Conservation (phyloP, 2,113 vertebrate genomes). For the Gracilinanus agilis region DNA sequence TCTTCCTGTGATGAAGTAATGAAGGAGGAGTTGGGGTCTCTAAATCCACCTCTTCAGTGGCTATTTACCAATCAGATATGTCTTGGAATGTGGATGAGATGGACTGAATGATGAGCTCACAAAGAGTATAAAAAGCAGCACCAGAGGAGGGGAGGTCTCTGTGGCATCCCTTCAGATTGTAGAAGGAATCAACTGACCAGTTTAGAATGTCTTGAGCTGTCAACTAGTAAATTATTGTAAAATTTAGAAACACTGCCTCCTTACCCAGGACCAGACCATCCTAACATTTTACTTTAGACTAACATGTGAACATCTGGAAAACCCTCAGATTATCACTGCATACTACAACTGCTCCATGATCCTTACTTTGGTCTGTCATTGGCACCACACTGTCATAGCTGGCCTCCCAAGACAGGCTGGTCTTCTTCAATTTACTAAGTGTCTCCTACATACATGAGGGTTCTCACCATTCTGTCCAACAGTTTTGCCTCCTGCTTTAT, state of each 20-base stretch:
- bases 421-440: not conserved
- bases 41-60: no score
- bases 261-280: not conserved
- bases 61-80: no score
- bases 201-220: no score
- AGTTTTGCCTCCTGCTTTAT: not conserved
- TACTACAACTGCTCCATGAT: not conserved
- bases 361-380: not conserved
- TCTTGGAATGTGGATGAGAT: no score
- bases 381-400: not conserved
- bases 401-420: not conserved
- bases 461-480: not conserved
- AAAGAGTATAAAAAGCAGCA: no score
- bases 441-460: not conserved
- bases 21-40: no score
- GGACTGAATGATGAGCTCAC: no score
- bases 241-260: not conserved
- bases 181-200: no score
- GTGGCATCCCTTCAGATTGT: no score
- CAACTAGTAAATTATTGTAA: no score
- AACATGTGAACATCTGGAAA: not conserved
- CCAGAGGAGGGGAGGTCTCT: no score
- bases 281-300: not conserved
- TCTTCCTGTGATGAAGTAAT: no score
- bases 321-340: not conserved